Evolutionary conservation across 2,113 vertebrate genomes (phyloP).

Genomic region (Microcebus murinus): DNA sequence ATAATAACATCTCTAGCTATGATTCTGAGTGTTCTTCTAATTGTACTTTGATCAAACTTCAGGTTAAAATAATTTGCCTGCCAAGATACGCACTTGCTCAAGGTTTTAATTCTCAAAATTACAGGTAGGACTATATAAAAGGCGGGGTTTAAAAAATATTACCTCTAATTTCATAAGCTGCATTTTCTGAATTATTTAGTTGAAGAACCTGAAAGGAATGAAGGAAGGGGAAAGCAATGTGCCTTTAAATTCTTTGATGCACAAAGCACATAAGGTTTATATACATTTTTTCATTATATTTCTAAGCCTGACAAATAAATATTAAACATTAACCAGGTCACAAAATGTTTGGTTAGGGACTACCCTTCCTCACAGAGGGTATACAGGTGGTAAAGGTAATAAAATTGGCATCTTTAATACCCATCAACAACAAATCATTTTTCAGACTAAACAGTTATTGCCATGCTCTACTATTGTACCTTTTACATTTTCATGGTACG

Average conservation of each 20-base stretch:
- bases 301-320: slow-evolving; percentile 9
- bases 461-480: not conserved
- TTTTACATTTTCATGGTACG: not conserved
- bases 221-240: not conserved
- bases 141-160: not conserved
- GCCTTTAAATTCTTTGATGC: not conserved
- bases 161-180: not conserved
- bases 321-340: not conserved
- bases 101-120: slow-evolving; percentile 21
- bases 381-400: not conserved
- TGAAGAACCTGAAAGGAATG: not conserved
- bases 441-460: not conserved
- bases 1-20: not conserved
- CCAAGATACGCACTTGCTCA: not conserved
- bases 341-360: slow-evolving; percentile 2
- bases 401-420: not conserved
- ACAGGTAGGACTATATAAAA: not conserved
- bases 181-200: not conserved
- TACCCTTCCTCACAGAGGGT: not conserved
- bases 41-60: not conserved
- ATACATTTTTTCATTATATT: not conserved
- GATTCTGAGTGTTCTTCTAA: slow-evolving; percentile 13
- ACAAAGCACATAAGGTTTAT: not conserved
- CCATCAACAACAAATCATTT: not conserved
- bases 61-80: not conserved